Percentiles rank a stretch among this genome's conserved stretches.
phyloP scores from a whole-genome alignment of 2,113 vertebrate genomes.

The Aphyosemion australe region DNA sequence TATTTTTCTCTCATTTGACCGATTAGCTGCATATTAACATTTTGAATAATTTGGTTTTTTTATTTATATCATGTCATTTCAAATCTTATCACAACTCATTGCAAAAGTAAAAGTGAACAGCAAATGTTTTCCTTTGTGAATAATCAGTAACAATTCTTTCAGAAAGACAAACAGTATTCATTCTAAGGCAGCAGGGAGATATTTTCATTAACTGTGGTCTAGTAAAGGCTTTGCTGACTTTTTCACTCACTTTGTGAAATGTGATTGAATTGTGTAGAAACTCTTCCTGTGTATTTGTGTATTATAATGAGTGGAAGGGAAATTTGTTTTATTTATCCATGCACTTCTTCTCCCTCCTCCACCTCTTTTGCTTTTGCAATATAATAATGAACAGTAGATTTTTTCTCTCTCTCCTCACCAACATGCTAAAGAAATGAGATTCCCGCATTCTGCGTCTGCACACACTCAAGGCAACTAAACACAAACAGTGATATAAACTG shows the following conservation, averaged over 20 bases:
- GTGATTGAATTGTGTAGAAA: conserved; percentile 26
- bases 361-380: conserved; percentile 31
- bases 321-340: conserved; percentile 13
- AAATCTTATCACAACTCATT: too few relatives aligned
- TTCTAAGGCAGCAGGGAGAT: conserved; percentile 16
- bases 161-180: conserved; percentile 5
- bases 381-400: conserved; percentile 50
- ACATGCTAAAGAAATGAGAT: conserved; percentile 49
- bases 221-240: conserved; percentile 22
- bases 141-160: conserved; percentile 8
- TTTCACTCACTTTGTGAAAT: conserved; percentile 31
- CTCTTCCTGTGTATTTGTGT: conserved; percentile 12
- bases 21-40: background rate
- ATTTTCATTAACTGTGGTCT: conserved; percentile 29
- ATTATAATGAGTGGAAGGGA: background rate
- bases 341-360: conserved; percentile 14
- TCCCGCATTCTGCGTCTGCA: conserved; percentile 53
- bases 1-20: too few relatives aligned
- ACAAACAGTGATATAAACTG: conserved; percentile 40
- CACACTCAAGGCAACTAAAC: conserved; percentile 42
- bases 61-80: too few relatives aligned
- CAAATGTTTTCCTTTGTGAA: background rate
- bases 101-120: background rate
- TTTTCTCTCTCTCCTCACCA: conserved; percentile 50
- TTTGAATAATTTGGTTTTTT: background rate